These are phyloP conservation scores for Cancer borealis DNA, from an alignment of 2,888 invertebrate genomes.

Conservation along the genomic window DNA sequence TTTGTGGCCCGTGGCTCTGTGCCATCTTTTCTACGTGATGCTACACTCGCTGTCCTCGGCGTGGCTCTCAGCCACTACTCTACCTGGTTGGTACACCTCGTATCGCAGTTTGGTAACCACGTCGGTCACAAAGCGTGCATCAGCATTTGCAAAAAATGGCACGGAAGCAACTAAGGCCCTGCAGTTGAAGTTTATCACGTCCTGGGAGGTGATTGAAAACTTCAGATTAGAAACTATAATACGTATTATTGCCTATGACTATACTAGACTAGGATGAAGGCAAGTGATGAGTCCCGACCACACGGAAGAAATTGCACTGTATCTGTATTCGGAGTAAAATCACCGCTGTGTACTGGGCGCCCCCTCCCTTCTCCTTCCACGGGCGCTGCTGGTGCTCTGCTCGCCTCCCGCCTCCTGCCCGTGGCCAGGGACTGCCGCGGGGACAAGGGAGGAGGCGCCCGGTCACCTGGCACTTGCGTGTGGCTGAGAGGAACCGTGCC, in stretches of 20 bases:
- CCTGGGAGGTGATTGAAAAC: slow-evolving; percentile 81
- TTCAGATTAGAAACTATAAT: slow-evolving; percentile 71
- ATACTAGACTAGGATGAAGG: slow-evolving; percentile 73
- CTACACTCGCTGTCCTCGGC: slow-evolving; percentile 69
- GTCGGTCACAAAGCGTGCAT: slow-evolving; percentile 98
- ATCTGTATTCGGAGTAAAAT: slow-evolving; percentile 56
- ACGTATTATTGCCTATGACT: slow-evolving; percentile 52
- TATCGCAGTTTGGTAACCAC: slow-evolving; percentile 98
- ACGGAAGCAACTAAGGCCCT: slow-evolving; percentile 98
- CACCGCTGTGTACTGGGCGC: slow-evolving; percentile 63
- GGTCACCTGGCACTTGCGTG: slow-evolving; percentile 68
- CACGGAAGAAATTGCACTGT: slow-evolving; percentile 71
- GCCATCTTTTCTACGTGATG: slow-evolving; percentile 67
- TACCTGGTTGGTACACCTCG: slow-evolving; percentile 99
- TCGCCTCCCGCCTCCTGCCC: slow-evolving; percentile 55
- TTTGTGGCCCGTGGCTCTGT: slow-evolving; percentile 56
- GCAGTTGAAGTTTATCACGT: slow-evolving; percentile 99
- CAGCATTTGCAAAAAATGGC: slow-evolving; percentile 99
- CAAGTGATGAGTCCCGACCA: slow-evolving; percentile 74
- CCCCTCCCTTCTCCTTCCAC: slow-evolving; percentile 60
- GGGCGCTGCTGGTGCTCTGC: slow-evolving; percentile 44
- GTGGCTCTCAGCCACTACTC: slow-evolving; percentile 75
- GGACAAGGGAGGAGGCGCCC: slow-evolving; percentile 68
- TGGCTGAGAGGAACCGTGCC: slow-evolving; percentile 69
- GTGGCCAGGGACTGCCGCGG: slow-evolving; percentile 32